These are phyloP conservation scores for Apaloderma vittatum DNA, from an alignment of 2,113 vertebrate genomes.

Conservation along the genomic window DNA sequence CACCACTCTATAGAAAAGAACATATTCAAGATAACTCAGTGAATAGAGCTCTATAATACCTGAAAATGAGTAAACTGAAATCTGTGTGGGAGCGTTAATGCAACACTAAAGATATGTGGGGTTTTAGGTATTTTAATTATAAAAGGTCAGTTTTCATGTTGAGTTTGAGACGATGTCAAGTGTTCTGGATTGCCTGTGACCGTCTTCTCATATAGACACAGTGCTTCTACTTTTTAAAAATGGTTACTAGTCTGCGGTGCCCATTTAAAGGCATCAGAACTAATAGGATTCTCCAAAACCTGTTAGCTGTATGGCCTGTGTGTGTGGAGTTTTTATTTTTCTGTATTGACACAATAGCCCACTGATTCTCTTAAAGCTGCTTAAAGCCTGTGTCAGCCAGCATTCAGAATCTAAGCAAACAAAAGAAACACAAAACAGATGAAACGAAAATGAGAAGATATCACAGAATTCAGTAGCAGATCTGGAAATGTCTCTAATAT, in stretches of 20 bases:
- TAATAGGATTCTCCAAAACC: not conserved
- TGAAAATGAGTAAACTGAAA: not conserved
- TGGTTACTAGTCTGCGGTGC: not conserved
- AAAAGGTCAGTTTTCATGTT: not conserved
- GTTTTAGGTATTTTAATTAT: not conserved
- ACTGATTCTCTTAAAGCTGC: not conserved
- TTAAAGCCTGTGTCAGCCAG: not conserved
- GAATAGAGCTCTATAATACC: not conserved
- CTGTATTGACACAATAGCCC: not conserved
- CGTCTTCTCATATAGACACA: not conserved
- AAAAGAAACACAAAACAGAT: not conserved
- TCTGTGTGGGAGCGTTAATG: not conserved
- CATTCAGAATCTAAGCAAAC: not conserved
- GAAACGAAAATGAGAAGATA: not conserved
- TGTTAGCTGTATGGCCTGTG: not conserved
- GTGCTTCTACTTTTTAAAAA: not conserved
- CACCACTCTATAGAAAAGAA: not conserved
- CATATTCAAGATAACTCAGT: not conserved
- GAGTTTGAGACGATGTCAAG: not conserved
- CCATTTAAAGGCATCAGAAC: not conserved
- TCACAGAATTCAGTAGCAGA: not conserved
- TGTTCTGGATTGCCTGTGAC: not conserved
- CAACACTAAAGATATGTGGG: rapidly evolving
- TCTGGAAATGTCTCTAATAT: not conserved
- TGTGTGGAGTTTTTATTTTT: not conserved